These are phyloP conservation scores for Monodelphis domestica DNA, from an alignment of 2,797 vertebrate genomes.

Conservation along the genomic window DNA sequence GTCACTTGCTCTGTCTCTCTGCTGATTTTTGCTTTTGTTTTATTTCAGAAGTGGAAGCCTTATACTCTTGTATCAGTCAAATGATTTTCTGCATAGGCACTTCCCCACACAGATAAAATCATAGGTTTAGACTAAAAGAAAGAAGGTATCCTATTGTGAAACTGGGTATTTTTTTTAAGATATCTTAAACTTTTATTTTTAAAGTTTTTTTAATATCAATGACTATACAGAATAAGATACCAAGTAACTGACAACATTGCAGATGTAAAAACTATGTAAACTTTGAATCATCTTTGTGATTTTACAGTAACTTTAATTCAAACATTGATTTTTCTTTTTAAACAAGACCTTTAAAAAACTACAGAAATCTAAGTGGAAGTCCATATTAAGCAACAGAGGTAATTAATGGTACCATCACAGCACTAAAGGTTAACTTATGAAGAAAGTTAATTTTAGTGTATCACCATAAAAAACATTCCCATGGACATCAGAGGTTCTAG, in stretches of 20 bases:
- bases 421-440: conserved; percentile 16
- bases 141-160: background rate
- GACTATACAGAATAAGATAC: conserved; percentile 39
- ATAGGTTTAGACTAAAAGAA: background rate
- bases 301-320: conserved; percentile 16
- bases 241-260: conserved; percentile 19
- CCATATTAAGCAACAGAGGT: conserved; percentile 11
- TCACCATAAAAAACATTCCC: conserved; percentile 52
- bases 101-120: background rate
- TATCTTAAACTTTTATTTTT: conserved; percentile 50
- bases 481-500: conserved; percentile 50
- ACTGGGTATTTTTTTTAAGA: too few relatives aligned
- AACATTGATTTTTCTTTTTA: conserved; percentile 54
- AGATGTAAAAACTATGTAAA: conserved; percentile 69
- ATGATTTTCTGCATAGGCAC: background rate
- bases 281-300: conserved; percentile 54
- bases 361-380: conserved; percentile 44
- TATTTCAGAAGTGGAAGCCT: background rate
- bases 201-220: conserved; percentile 25
- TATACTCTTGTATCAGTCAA: background rate
- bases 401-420: conserved; percentile 29
- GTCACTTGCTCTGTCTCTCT: background rate
- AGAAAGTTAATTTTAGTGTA: background rate
- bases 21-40: background rate
- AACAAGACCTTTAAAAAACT: conserved; percentile 53